Evolutionary conservation across 1,140 invertebrate genomes (phyloP).

Genomic region (Melanaphis sacchari): DNA sequence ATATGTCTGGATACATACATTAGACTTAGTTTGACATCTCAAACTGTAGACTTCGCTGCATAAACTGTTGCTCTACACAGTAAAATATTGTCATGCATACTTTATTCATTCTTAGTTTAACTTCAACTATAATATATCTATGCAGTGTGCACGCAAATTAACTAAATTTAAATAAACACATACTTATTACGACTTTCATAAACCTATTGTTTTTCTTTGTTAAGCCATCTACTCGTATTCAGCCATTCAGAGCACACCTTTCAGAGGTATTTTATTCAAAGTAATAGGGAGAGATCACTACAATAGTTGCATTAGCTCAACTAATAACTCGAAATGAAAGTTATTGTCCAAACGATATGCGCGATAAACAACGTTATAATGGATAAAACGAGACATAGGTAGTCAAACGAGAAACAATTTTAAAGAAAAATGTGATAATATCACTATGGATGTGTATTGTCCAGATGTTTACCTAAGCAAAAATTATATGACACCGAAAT

Average conservation of each 20-base stretch:
- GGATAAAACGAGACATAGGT: background rate
- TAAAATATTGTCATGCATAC: background rate
- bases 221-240: background rate
- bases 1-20: background rate
- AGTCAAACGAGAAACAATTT: too few species aligned
- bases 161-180: background rate
- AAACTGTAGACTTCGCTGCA: background rate
- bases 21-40: background rate
- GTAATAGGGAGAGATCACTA: background rate
- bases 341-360: background rate
- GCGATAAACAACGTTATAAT: background rate
- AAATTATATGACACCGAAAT: background rate
- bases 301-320: background rate
- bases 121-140: too few species aligned
- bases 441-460: background rate
- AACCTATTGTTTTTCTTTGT: background rate
- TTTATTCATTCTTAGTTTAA: background rate
- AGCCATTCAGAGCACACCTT: background rate
- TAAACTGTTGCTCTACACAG: background rate
- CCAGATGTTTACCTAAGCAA: background rate
- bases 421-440: background rate
- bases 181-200: background rate
- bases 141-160: background rate
- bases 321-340: background rate
- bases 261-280: background rate